phyloP scores from a whole-genome alignment of 2,888 invertebrate genomes.

The Scelioninae gen. 1 region DNA sequence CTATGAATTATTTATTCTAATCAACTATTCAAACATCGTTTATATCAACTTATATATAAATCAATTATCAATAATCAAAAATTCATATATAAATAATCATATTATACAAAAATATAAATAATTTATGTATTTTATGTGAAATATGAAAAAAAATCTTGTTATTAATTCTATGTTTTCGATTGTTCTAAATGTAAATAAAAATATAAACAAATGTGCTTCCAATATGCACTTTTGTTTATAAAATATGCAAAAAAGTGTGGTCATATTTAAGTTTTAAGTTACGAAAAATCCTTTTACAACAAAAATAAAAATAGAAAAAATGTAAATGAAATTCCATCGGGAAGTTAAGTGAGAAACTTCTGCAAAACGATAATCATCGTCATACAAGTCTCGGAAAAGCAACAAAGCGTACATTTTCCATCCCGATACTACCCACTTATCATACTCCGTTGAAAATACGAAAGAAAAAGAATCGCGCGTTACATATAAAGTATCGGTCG shows the following conservation, averaged over 20 bases:
- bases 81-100: neutral
- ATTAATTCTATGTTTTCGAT: too few species aligned
- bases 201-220: too few species aligned
- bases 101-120: neutral
- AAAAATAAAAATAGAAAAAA: too few species aligned
- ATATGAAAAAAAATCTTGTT: too few species aligned
- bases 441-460: slow-evolving; percentile 3
- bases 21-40: neutral
- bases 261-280: too few species aligned
- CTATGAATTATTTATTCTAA: neutral
- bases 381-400: slow-evolving; percentile 9
- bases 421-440: slow-evolving; percentile 42
- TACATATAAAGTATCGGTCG: slow-evolving; percentile 47
- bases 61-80: neutral
- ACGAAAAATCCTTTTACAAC: too few species aligned
- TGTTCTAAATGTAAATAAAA: too few species aligned
- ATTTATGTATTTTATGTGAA: too few species aligned
- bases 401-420: slow-evolving; percentile 35
- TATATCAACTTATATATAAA: neutral
- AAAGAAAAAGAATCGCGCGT: slow-evolving; percentile 18
- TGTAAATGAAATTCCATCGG: slow-evolving; percentile 7
- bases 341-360: slow-evolving; percentile 14
- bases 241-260: too few species aligned
- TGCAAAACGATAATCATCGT: slow-evolving; percentile 12
- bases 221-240: too few species aligned